Conservation (phyloP, 1,140 invertebrate genomes). For the Mactra quadrangularis region DNA sequence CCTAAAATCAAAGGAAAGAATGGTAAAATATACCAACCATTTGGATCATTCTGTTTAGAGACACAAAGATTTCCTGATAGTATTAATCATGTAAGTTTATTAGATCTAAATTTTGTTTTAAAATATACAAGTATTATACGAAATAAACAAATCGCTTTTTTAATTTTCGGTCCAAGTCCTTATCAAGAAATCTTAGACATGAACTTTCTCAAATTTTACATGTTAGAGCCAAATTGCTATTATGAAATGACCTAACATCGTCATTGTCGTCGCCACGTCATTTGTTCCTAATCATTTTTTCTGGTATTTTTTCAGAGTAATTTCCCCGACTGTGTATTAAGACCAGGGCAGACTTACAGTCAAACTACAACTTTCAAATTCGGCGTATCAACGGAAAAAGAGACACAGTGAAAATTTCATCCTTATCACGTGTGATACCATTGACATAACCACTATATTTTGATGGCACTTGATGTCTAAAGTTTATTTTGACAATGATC, state of each 20-base stretch:
- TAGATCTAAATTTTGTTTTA: neutral
- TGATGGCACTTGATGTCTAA: too few relatives aligned
- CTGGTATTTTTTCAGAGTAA: constrained; percentile 87
- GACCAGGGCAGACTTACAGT: constrained; percentile 89
- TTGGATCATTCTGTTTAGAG: constrained; percentile 94
- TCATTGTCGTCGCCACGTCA: too few relatives aligned
- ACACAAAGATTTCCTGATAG: constrained; percentile 97
- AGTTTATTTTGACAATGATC: too few relatives aligned
- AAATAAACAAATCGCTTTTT: neutral
- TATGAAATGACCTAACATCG: too few relatives aligned
- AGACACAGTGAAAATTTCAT: too few relatives aligned
- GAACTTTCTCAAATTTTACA: constrained; percentile 14
- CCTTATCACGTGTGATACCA: too few relatives aligned
- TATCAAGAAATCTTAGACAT: too few relatives aligned
- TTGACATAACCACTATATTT: too few relatives aligned
- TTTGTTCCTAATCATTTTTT: too few relatives aligned
- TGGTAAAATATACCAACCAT: constrained; percentile 88
- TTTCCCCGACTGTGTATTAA: constrained; percentile 90
- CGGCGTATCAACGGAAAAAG: too few relatives aligned
- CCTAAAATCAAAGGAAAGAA: constrained; percentile 88
- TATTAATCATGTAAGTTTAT: constrained; percentile 89
- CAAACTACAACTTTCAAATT: constrained; percentile 86
- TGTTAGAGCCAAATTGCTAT: constrained; percentile 45
- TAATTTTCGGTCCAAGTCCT: neutral
- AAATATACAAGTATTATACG: neutral